Evolutionary conservation across 2,888 invertebrate genomes (phyloP).

Genomic region (Leptopilina syphax): DNA sequence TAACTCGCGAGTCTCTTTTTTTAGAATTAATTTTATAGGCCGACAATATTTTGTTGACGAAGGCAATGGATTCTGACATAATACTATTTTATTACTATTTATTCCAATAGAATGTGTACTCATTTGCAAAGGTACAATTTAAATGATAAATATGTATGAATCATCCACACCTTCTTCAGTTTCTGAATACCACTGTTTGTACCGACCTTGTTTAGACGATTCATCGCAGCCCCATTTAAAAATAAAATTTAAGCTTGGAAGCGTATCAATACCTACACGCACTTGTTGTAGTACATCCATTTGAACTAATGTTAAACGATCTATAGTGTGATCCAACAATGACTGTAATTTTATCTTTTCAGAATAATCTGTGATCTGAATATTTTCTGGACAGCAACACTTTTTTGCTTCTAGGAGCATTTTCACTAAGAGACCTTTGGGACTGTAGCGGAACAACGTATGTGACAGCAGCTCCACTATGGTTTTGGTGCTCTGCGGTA

Average conservation of each 20-base stretch:
- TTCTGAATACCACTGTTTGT: not conserved
- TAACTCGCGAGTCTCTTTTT: not conserved
- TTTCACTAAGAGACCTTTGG: too few species aligned
- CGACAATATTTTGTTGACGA: constrained; percentile 3
- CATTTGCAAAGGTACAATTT: not conserved
- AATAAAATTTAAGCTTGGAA: not conserved
- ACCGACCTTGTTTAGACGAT: not conserved
- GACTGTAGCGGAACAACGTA: too few species aligned
- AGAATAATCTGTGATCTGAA: not conserved
- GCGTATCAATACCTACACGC: not conserved
- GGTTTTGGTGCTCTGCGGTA: too few species aligned
- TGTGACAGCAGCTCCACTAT: too few species aligned
- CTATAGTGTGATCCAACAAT: not conserved
- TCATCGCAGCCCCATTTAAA: constrained; percentile 5
- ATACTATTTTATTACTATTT: not conserved
- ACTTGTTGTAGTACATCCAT: not conserved
- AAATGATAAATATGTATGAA: not conserved
- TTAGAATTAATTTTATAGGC: not conserved
- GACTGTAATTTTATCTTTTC: not conserved
- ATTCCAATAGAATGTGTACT: not conserved
- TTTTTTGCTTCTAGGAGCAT: not conserved
- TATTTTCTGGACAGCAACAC: not conserved
- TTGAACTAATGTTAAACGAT: not conserved
- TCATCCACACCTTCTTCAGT: not conserved
- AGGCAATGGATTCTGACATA: constrained; percentile 2